A percentile compares a stretch with the other conserved stretches of the same genome.
Evolutionary conservation across 2,888 invertebrate species (phyloP).

Genomic region (Podabrus alpinus): DNA sequence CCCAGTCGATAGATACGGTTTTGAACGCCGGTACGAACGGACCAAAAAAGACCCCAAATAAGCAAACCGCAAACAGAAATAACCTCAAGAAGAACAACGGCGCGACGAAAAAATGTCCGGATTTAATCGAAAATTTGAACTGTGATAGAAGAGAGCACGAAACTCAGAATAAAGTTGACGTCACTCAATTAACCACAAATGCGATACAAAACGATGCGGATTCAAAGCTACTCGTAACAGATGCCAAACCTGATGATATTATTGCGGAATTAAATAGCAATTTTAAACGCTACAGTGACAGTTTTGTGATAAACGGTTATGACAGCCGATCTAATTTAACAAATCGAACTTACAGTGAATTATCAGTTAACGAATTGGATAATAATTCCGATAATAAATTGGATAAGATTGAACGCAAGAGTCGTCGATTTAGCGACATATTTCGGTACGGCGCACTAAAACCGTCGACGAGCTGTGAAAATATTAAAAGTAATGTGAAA

Average conservation of each 20-base stretch:
- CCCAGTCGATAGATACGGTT: constrained; percentile 24
- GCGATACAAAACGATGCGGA: constrained; percentile 14
- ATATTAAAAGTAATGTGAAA: constrained; percentile 40
- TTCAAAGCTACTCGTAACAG: constrained; percentile 15
- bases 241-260: constrained; percentile 10
- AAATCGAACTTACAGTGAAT: constrained; percentile 45
- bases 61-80: constrained; percentile 6
- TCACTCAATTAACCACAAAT: constrained; percentile 19
- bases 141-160: constrained; percentile 8
- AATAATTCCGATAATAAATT: background rate
- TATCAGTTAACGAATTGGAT: constrained; percentile 40
- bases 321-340: constrained; percentile 6
- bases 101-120: constrained; percentile 15
- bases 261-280: constrained; percentile 29
- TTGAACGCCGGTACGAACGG: constrained; percentile 6
- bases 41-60: constrained; percentile 19
- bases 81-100: constrained; percentile 6
- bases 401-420: constrained; percentile 39
- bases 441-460: constrained; percentile 43
- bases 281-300: constrained; percentile 52
- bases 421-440: constrained; percentile 51
- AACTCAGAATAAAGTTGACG: constrained; percentile 21
- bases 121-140: constrained; percentile 28
- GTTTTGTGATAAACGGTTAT: constrained; percentile 49
- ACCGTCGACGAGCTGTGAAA: constrained; percentile 44